Evolutionary conservation across 2,113 vertebrate genomes (phyloP), one percentile per base, ranked within the genome.

Genomic region (Chamaetylas fuelleborni): DNA sequence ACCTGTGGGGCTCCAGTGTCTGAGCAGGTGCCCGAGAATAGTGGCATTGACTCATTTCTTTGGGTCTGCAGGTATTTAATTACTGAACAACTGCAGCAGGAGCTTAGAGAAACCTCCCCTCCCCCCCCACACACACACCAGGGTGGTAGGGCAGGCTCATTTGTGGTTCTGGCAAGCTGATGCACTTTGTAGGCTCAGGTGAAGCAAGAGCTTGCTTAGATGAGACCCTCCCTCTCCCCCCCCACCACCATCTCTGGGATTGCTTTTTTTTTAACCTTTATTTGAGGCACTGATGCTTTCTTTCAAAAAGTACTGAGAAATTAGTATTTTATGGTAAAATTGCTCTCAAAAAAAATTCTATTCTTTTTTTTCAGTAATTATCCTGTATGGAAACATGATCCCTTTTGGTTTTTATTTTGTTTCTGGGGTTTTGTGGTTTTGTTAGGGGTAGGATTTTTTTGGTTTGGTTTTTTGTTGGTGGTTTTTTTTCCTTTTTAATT

Each of bases 71-170:
- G 72, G 34, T 51, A 74, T 93, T 93, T 90, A 64, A 86, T 92
- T 90, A 86, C 64, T 51, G 76, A 83, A 9, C 60, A 94, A 65
- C 78, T 77, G 64, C 79, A 88, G 57, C n/a, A 42, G 67, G 34
- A 71, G 38, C 38, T 53, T 18, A 33, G 58, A 50, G 56, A 50
- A 22, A 26, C 1, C 13, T 22, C 26, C 19, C 4, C 5, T 15
- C 6, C 7, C 34, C 7, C 34, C 36, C 36, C 36, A 36, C 36
- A 28, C n/a, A 58, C 31, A 42, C 36, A 15, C 36, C 61, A 17
- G 45, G 50, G 45, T 0, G 0, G 19, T 6, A 15, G 53, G 16
- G 33, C 1, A 0, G 36, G 25, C 33, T 88, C 9, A 5, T 48
- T 36, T 38, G 7, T 43, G 58, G 5, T 53, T 20, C 5, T 3